These are phyloP conservation scores for Phrynocephalus guinanensis DNA, from an alignment of 2,797 vertebrate genomes.

Conservation along the genomic window DNA sequence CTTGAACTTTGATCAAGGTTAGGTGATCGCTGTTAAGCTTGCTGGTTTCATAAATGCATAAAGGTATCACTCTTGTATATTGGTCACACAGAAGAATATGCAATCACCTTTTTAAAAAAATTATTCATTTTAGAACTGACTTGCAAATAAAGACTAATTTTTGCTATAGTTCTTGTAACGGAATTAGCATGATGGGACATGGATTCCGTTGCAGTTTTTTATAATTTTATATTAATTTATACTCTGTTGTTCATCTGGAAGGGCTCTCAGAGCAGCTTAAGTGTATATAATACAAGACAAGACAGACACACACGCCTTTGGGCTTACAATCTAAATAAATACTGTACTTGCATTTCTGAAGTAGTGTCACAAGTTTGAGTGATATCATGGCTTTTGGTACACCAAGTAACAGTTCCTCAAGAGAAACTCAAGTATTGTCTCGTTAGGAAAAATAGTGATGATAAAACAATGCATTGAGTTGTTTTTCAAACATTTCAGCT, in stretches of 20 bases:
- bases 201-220: background rate
- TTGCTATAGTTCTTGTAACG: background rate
- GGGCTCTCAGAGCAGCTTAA: background rate
- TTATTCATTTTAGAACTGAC: background rate
- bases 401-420: too few species aligned
- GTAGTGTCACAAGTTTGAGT: too few species aligned
- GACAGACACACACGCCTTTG: too few species aligned
- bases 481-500: too few species aligned
- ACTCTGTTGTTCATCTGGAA: background rate
- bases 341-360: too few species aligned
- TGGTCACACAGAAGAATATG: conserved; percentile 1
- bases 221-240: background rate
- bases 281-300: background rate
- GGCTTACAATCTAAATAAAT: too few species aligned
- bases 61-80: conserved; percentile 16
- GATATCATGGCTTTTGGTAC: too few species aligned
- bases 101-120: background rate
- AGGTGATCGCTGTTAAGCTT: conserved; percentile 35
- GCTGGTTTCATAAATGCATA: background rate
- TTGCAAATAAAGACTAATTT: background rate
- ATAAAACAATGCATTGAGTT: too few species aligned
- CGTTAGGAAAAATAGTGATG: too few species aligned
- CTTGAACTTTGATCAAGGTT: conserved; percentile 59
- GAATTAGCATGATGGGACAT: too few species aligned
- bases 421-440: too few species aligned